Percentiles rank a stretch among this genome's conserved stretches.
These are phyloP conservation scores for Urophycis tenuis DNA, from an alignment of 2,797 vertebrate genomes.

Conservation along the genomic window DNA sequence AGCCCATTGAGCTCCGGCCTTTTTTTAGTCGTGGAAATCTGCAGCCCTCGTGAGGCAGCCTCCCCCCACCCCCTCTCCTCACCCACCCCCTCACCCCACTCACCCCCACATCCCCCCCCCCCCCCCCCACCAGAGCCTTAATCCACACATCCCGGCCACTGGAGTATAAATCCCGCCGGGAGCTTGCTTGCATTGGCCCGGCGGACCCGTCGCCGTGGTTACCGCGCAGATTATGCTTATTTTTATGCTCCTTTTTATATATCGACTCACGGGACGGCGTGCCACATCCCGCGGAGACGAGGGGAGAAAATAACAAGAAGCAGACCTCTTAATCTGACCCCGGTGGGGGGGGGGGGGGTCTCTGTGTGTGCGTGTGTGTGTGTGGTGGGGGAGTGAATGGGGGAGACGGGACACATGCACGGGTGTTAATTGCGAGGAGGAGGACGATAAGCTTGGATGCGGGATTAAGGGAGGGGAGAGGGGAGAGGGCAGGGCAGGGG, in stretches of 20 bases:
- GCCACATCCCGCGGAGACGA: conserved; percentile 16
- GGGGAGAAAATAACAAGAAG: conserved; percentile 29
- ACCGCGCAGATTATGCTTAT: conserved; percentile 31
- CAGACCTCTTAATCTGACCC: conserved; percentile 38
- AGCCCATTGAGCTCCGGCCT: conserved; percentile 27
- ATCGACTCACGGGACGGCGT: conserved; percentile 45
- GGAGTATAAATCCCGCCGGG: conserved; percentile 49
- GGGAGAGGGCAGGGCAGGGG: too few relatives aligned
- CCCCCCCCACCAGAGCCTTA: conserved; percentile 45
- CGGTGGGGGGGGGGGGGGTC: background rate
- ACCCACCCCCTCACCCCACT: background rate
- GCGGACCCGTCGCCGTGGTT: conserved; percentile 43
- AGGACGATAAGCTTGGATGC: conserved; percentile 50
- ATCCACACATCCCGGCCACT: conserved; percentile 59
- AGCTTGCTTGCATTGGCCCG: conserved; percentile 47
- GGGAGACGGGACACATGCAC: background rate
- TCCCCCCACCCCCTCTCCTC: conserved; percentile 12
- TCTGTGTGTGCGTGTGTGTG: conserved; percentile 4
- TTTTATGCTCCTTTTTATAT: conserved; percentile 49
- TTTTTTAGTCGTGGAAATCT: conserved; percentile 44
- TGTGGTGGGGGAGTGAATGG: background rate
- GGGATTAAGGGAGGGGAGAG: conserved; percentile 78
- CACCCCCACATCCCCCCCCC: conserved; percentile 16
- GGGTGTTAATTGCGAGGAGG: conserved; percentile 53
- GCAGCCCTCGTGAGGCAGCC: conserved; percentile 44